These are phyloP conservation scores for Heterodera schachtii DNA, from an alignment of 1,140 invertebrate species.

Conservation along the genomic window DNA sequence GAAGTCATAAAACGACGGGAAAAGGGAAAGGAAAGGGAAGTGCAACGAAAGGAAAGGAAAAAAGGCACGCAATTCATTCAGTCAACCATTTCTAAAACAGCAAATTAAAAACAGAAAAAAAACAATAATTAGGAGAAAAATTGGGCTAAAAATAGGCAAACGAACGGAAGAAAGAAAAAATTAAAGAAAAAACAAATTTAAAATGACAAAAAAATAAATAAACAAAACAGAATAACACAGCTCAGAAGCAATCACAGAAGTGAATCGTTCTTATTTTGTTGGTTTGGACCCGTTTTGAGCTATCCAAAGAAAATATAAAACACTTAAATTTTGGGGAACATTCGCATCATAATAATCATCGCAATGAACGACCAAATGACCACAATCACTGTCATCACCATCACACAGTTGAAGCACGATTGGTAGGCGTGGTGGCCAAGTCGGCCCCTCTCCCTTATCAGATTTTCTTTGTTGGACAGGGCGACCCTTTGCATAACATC, in stretches of 20 bases:
- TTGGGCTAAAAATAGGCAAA: background rate
- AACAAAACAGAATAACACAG: too few species aligned
- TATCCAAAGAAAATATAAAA: too few species aligned
- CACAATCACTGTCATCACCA: constrained; percentile 54
- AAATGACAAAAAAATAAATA: too few species aligned
- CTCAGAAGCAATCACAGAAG: too few species aligned
- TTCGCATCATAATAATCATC: constrained; percentile 60
- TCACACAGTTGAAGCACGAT: constrained; percentile 62
- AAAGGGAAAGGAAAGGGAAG: background rate
- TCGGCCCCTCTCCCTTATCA: constrained; percentile 51
- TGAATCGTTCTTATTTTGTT: too few species aligned
- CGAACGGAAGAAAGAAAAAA: too few species aligned
- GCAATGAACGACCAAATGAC: constrained; percentile 59
- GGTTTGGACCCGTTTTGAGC: too few species aligned
- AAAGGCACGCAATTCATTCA: background rate
- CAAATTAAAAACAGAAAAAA: background rate
- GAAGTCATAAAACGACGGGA: constrained; percentile 54
- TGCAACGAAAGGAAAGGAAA: background rate
- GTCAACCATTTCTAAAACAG: background rate
- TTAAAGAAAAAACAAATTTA: too few species aligned
- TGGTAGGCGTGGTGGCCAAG: constrained; percentile 59
- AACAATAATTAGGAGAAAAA: background rate
- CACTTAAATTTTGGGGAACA: constrained; percentile 57
- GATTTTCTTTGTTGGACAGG: constrained; percentile 44
- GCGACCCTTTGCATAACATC: constrained; percentile 49